Percentiles rank a stretch among this genome's conserved stretches.
phyloP scores from a whole-genome alignment of 2,797 vertebrate species.

The Leptoclinus maculatus region DNA sequence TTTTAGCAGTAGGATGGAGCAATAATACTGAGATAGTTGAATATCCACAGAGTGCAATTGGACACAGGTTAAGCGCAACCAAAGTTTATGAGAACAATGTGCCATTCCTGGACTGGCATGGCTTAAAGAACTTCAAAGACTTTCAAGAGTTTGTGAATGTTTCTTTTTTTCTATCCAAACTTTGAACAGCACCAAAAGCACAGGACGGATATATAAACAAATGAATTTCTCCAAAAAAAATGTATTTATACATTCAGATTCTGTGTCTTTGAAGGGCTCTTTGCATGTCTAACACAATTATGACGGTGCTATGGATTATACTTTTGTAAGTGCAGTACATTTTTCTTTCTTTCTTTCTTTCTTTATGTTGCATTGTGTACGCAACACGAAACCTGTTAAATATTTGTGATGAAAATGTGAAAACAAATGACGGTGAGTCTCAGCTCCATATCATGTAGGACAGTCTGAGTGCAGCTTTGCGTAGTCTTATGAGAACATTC shows the following conservation, averaged over 20 bases:
- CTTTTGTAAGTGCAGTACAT: slow-evolving; percentile 43
- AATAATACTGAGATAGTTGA: slow-evolving; percentile 52
- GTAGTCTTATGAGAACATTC: slow-evolving; percentile 8
- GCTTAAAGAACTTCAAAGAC: slow-evolving; percentile 75
- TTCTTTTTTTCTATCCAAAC: slow-evolving; percentile 70
- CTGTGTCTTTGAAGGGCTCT: slow-evolving; percentile 73
- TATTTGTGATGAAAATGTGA: slow-evolving; percentile 61
- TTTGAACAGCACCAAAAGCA: slow-evolving; percentile 65
- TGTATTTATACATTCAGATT: slow-evolving; percentile 67
- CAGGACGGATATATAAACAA: slow-evolving; percentile 66
- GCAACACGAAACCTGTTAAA: slow-evolving; percentile 40
- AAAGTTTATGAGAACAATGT: slow-evolving; percentile 77
- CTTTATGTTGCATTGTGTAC: slow-evolving; percentile 52
- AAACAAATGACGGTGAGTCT: slow-evolving; percentile 19
- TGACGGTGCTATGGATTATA: slow-evolving; percentile 64
- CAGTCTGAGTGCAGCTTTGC: slow-evolving; percentile 21
- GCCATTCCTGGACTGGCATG: slow-evolving; percentile 72
- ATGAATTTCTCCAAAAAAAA: slow-evolving; percentile 47
- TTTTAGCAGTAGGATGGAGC: slow-evolving; percentile 52
- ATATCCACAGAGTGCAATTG: slow-evolving; percentile 67
- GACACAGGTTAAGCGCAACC: slow-evolving; percentile 76
- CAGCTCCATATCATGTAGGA: slow-evolving; percentile 13
- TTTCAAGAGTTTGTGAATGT: slow-evolving; percentile 65
- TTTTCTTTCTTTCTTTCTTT: slow-evolving; percentile 51
- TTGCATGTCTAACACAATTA: slow-evolving; percentile 69